Evolutionary conservation across 64 coral and sea anemone genomes (phyloP).

Genomic region (Pocillopora verrucosa): DNA sequence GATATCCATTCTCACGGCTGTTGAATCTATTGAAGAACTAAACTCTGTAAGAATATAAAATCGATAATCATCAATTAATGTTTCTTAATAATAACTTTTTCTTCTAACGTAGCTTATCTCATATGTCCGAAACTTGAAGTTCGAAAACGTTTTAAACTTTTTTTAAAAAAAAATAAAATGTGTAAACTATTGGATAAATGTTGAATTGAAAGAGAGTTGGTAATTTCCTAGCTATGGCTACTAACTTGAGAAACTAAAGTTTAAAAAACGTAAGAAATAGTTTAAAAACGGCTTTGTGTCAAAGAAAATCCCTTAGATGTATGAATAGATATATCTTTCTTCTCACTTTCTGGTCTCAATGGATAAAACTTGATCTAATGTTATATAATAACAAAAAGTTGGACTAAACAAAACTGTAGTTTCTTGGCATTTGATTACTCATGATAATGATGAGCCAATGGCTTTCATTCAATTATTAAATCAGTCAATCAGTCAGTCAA

Average conservation of each 20-base stretch:
- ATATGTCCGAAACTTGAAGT: too few relatives aligned
- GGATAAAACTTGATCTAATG: too few relatives aligned
- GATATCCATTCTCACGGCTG: constrained; percentile 48
- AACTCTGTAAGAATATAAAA: constrained; percentile 32
- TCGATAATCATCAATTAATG: background rate
- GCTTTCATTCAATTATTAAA: too few relatives aligned
- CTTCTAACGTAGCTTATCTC: background rate
- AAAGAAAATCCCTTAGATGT: background rate
- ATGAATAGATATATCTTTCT: background rate
- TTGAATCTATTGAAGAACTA: constrained; percentile 39
- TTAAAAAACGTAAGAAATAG: background rate
- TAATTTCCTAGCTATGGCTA: background rate
- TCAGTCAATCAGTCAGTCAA: too few relatives aligned
- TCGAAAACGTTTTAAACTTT: too few relatives aligned
- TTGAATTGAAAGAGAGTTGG: background rate
- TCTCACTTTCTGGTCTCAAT: too few relatives aligned
- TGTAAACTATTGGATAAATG: background rate
- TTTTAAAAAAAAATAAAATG: too few relatives aligned
- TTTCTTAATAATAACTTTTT: background rate
- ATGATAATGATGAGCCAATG: too few relatives aligned
- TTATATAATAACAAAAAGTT: too few relatives aligned
- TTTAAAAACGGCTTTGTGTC: background rate
- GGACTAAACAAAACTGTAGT: too few relatives aligned
- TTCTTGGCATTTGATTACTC: too few relatives aligned
- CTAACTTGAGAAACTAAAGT: background rate